phyloP scores from a whole-genome alignment of 1,140 invertebrate genomes.

The Danaus plexippus region DNA sequence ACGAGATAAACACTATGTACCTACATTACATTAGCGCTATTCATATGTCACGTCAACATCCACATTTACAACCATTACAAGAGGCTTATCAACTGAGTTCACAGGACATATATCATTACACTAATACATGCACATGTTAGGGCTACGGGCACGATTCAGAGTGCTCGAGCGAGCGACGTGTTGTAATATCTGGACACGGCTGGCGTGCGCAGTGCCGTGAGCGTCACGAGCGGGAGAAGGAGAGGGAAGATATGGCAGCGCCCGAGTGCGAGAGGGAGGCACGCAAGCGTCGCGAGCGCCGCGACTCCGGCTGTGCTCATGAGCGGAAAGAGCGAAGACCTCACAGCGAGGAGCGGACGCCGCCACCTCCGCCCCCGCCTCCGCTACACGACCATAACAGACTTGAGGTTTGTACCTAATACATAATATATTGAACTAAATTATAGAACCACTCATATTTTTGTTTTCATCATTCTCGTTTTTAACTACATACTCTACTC shows the following conservation, averaged over 20 bases:
- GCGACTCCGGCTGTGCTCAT: conserved; percentile 76
- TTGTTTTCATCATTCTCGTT: conserved; percentile 1
- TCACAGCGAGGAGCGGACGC: conserved; percentile 76
- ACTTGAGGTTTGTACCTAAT: conserved; percentile 42
- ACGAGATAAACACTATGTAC: conserved; percentile 13
- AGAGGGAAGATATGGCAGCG: conserved; percentile 59
- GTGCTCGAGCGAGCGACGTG: conserved; percentile 57
- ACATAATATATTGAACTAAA: not conserved
- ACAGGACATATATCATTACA: conserved; percentile 17
- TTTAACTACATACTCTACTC: not conserved
- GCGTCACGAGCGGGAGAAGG: conserved; percentile 37
- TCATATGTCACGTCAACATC: conserved; percentile 11
- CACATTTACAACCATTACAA: not conserved
- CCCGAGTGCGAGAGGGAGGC: conserved; percentile 64
- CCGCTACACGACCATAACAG: conserved; percentile 58
- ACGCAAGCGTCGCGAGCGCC: conserved; percentile 84
- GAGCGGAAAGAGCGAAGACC: conserved; percentile 85
- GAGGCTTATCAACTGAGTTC: not conserved
- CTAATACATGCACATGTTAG: conserved; percentile 47
- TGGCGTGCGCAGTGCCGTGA: conserved; percentile 66
- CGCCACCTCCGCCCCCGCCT: conserved; percentile 50
- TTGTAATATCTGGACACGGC: conserved; percentile 57
- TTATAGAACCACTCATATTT: not conserved
- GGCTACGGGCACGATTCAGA: conserved; percentile 62
- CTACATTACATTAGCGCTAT: conserved; percentile 14